These are phyloP conservation scores for Pterois miles DNA, from an alignment of 2,797 vertebrate species.

Conservation along the genomic window DNA sequence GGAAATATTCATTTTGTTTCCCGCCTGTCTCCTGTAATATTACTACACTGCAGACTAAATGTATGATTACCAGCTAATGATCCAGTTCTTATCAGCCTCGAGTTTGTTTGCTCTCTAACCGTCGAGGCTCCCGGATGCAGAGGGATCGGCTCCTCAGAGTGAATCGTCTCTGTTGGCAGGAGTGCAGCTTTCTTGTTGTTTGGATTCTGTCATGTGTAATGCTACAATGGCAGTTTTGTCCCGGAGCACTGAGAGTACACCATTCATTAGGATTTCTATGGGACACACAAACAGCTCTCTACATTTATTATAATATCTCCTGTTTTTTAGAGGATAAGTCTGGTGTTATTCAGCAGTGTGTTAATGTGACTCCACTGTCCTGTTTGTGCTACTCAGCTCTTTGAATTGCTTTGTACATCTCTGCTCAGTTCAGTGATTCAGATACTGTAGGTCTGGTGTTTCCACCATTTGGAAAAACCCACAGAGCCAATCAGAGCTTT, in stretches of 20 bases:
- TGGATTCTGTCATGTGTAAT: conserved; percentile 72
- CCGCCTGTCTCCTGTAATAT: not conserved
- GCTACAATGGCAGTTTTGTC: conserved; percentile 71
- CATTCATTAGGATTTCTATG: conserved; percentile 59
- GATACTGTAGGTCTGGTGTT: not conserved
- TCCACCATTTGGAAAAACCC: too few species aligned
- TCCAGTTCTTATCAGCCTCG: conserved; percentile 32
- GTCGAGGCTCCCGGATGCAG: conserved; percentile 47
- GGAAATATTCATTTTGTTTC: not conserved
- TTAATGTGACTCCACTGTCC: not conserved
- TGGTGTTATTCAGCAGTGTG: not conserved
- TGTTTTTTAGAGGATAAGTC: not conserved
- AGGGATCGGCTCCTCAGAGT: conserved; percentile 30
- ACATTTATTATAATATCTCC: not conserved
- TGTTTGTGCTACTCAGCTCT: not conserved
- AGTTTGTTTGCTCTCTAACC: conserved; percentile 58
- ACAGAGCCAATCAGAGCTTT: conserved; percentile 34
- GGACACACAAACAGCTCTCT: conserved; percentile 35
- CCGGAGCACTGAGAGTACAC: conserved; percentile 12
- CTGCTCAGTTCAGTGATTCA: not conserved
- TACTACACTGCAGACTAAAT: not conserved
- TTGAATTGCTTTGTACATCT: not conserved
- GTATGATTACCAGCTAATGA: not conserved
- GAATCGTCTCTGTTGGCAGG: conserved; percentile 48
- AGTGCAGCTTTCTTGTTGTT: conserved; percentile 57